A percentile compares a stretch with the other conserved stretches of the same genome.
phyloP scores from a whole-genome alignment of 2,888 invertebrate genomes.

The Miltochrista miniata region DNA sequence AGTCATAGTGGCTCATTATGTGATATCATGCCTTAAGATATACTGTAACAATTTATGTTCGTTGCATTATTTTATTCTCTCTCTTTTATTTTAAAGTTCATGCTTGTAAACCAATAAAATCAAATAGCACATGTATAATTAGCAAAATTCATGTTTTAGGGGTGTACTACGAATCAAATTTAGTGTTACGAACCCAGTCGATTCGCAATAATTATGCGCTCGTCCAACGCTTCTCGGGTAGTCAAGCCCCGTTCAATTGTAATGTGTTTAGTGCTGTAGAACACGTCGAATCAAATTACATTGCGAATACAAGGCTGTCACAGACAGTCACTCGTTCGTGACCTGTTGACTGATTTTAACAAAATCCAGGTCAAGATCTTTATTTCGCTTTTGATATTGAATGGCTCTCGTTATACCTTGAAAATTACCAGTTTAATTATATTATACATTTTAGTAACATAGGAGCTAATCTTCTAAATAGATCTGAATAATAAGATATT shows the following conservation, averaged over 20 bases:
- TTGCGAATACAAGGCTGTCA: slow-evolving; percentile 71
- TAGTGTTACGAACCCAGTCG: background rate
- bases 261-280: slow-evolving; percentile 54
- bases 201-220: background rate
- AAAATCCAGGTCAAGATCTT: slow-evolving; percentile 80
- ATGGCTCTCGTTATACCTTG: slow-evolving; percentile 48
- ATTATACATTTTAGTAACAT: slow-evolving; percentile 18
- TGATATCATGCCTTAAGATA: slow-evolving; percentile 38
- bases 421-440: slow-evolving; percentile 29
- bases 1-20: slow-evolving; percentile 59
- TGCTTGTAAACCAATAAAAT: background rate
- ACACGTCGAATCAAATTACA: slow-evolving; percentile 63
- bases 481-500: too few relatives aligned
- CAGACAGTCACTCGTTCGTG: slow-evolving; percentile 79
- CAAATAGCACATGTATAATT: background rate
- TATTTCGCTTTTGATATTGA: slow-evolving; percentile 69
- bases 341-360: slow-evolving; percentile 79
- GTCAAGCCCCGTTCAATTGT: slow-evolving; percentile 34
- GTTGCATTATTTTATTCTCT: background rate
- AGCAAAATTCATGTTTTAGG: too few relatives aligned
- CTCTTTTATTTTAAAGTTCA: background rate
- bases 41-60: slow-evolving; percentile 7
- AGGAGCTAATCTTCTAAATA: background rate
- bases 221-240: slow-evolving; percentile 16
- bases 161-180: background rate